Conservation (phyloP, 2,113 vertebrate genomes). For the Monopterus albus region DNA sequence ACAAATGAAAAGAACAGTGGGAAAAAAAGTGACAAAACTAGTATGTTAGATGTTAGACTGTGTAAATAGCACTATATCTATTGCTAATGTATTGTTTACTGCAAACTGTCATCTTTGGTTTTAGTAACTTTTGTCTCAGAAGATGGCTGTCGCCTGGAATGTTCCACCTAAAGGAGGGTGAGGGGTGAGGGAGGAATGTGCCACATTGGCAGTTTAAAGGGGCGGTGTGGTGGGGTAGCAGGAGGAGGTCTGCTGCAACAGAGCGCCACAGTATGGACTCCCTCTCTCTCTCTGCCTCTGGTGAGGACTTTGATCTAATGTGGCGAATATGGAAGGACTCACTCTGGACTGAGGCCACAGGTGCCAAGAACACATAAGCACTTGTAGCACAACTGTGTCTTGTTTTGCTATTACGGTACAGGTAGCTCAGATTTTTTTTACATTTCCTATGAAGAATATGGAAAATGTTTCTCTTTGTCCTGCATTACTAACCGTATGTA, state of each 20-base stretch:
- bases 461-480: constrained; percentile 65
- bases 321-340: constrained; percentile 68
- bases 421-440: constrained; percentile 65
- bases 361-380: constrained; percentile 78
- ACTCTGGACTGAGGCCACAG: constrained; percentile 72
- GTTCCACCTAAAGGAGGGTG: constrained; percentile 73
- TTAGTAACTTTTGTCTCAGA: constrained; percentile 64
- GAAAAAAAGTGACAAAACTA: constrained; percentile 38
- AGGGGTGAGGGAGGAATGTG: constrained; percentile 71
- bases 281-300: constrained; percentile 72
- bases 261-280: constrained; percentile 69
- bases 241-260: constrained; percentile 50
- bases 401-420: constrained; percentile 72
- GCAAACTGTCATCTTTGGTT: constrained; percentile 61
- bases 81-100: constrained; percentile 61
- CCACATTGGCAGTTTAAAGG: constrained; percentile 61
- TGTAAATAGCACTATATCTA: constrained; percentile 73
- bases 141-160: constrained; percentile 76
- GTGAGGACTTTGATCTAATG: constrained; percentile 56
- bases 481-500: constrained; percentile 63
- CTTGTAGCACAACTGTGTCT: constrained; percentile 82
- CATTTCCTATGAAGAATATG: constrained; percentile 64
- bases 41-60: constrained; percentile 53
- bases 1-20: constrained; percentile 20
- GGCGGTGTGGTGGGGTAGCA: constrained; percentile 1